Evolutionary conservation across 2,113 vertebrate species (phyloP).

Genomic region (Xenus cinereus): DNA sequence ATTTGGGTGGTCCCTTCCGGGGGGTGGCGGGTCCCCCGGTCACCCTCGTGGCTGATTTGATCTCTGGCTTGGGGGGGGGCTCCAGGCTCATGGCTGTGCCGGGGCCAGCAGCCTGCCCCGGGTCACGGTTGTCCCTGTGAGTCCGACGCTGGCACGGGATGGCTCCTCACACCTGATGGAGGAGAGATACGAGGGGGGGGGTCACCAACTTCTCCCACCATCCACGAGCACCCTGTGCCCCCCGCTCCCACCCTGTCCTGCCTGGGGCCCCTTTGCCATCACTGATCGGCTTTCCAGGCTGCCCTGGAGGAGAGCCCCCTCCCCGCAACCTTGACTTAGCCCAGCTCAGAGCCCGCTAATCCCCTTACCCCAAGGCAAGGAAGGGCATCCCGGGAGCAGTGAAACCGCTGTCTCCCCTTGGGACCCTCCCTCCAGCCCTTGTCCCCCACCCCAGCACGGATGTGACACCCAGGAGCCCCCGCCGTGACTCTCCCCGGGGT

Average conservation of each 20-base stretch:
- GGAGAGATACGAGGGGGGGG: not conserved
- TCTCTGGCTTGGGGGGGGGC: slow-evolving; percentile 78
- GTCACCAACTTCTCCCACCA: not conserved
- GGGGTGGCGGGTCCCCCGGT: slow-evolving; percentile 87
- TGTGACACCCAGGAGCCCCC: not conserved
- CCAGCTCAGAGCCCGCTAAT: not conserved
- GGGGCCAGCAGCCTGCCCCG: not conserved
- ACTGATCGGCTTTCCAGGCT: fast-evolving
- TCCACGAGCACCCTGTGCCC: not conserved
- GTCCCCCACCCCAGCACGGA: fast-evolving
- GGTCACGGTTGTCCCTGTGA: not conserved
- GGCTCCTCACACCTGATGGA: not conserved
- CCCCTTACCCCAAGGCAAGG: not conserved
- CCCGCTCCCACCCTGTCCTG: not conserved
- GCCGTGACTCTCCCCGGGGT: fast-evolving
- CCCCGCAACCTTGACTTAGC: not conserved
- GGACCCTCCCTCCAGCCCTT: not conserved
- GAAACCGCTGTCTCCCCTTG: not conserved
- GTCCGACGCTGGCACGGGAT: fast-evolving
- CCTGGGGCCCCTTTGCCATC: fast-evolving
- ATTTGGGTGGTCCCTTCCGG: slow-evolving; percentile 94
- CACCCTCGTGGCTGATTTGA: slow-evolving; percentile 89
- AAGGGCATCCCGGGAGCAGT: not conserved
- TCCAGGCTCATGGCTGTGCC: slow-evolving; percentile 86
- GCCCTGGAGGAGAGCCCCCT: not conserved